Base-by-base conservation (phyloP, 2,888 invertebrate species). In the Caenorhabditis sinica region DNA sequence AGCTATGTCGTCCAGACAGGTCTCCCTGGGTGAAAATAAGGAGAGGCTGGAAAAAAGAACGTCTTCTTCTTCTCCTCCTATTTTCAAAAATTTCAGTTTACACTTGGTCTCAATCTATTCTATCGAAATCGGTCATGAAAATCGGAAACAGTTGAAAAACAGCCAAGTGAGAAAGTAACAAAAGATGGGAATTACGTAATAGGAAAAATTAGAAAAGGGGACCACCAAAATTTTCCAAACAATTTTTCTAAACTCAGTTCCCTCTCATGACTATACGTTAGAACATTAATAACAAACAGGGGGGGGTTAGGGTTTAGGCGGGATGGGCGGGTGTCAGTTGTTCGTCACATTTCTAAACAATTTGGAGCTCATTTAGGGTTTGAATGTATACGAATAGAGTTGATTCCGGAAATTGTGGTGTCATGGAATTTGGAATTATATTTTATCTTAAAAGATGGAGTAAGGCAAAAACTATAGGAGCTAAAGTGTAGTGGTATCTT, bases 1-100 rank as follows among this genome's bases (percentile, higher is more conserved):
- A 65, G 49, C 65, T 69, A 36, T 40, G 40, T 13, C n/a, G 56
- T 69, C 51, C 69, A 36, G 68, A 53, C 53, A 53, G 68, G 68
- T 69, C 20, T 49, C 61, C 61, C 11, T 20, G 20, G 20, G 17
- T 30, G 45, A 66, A 51, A 20, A 61, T 40, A 15, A 53, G 30
- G 51, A 53, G 45, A 20, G 51, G 45, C 9, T 23, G 53, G 45
- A 53, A 69, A 66, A 49, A 65, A 28, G 23, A 23, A 49, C 49
- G 49, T 49, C 49, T 49, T 49, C 49, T 20, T 5, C 13, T 40
- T 40, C 3, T 20, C 23, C 25, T 33, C 36, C 20, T 20, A 17
- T 28, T n/a, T 45, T 28, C n/a, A 25, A 45, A 65, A 45, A 45
- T 40, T 66, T 65, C 8, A 65, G 65, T 68, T 68, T 69, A 69